Evolutionary conservation across 2,888 invertebrate genomes (phyloP), one percentile per base, ranked within the genome.

Genomic region (Odontocerum albicorne): DNA sequence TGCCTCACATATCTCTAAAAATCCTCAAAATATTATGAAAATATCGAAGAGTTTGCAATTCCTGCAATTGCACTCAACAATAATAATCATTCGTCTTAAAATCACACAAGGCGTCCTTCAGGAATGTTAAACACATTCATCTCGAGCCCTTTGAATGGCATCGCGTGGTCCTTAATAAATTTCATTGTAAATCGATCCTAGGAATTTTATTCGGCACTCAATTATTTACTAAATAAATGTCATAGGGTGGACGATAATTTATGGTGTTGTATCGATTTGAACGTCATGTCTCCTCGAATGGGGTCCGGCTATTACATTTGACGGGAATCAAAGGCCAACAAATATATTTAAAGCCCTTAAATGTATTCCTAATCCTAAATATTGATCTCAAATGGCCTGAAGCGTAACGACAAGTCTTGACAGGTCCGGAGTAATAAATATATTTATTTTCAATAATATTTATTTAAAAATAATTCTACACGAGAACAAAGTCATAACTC

Each of bases 151-250:
- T 27, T 27, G 6, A 27, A 10, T 27, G 27, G 27, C 10, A 27
- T 27, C 10, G 27, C n/a, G 46, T 46, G 47, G 52, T 49, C 51
- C 13, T 43, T 51, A 43, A 55, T 51, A 54, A 57, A 58, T 53
- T 36, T 40, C 49, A 46, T 50, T 54, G 50, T 53, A 50, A 50
- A 47, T 19, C 32, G 35, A 16, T 17, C 27, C 31, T 31, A 33
- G 57, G 54, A 60, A 57, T 60, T 57, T 60, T 57, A 60, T 57
- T 57, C 57, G 59, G 56, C 53, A 57, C 56, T 57, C 59, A 60
- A 57, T 60, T 60, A 60, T 53, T 45, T 4, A 13, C 51, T 42
- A 60, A 57, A 57, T 60, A 57, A 60, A 60, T 54, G 54, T 60
- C 53, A 53, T 35, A 40, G 21, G 22, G 35, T 39, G 22, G 12